These are phyloP conservation scores for Eleginops maclovinus DNA, from an alignment of 2,113 vertebrate genomes.

Conservation along the genomic window DNA sequence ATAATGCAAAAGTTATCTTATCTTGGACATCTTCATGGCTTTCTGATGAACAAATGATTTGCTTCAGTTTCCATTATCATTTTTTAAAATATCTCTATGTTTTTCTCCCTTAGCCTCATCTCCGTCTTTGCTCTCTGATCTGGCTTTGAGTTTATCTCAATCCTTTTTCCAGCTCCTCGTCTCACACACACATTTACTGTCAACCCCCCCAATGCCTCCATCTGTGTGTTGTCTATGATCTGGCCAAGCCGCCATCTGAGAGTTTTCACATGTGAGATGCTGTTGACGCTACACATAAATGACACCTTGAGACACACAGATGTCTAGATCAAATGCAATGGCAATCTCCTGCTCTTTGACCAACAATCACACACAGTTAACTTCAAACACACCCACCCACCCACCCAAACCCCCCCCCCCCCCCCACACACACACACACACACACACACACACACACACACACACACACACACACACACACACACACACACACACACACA, in stretches of 20 bases:
- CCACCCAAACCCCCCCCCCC: fast-evolving
- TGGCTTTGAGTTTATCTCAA: constrained; percentile 31
- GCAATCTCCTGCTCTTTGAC: neutral
- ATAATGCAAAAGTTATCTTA: neutral
- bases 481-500: no score
- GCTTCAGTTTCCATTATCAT: no score
- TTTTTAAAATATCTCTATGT: no score
- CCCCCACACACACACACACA: no score
- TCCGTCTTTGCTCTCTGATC: constrained; percentile 41
- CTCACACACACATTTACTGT: constrained; percentile 45
- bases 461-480: no score
- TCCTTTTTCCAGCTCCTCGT: constrained; percentile 24
- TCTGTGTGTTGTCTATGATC: constrained; percentile 35
- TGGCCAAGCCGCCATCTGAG: constrained; percentile 28
- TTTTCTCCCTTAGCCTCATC: neutral
- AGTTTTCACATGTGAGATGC: constrained; percentile 14
- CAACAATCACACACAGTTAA: neutral
- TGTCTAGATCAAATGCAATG: constrained; percentile 25
- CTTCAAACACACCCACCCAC: neutral
- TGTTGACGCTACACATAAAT: constrained; percentile 40
- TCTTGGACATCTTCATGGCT: neutral
- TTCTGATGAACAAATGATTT: neutral
- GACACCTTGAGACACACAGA: constrained; percentile 36
- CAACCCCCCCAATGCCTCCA: constrained; percentile 17
- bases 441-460: no score